phyloP scores from a whole-genome alignment of 2,888 invertebrate species.

The Diarsia rubi region DNA sequence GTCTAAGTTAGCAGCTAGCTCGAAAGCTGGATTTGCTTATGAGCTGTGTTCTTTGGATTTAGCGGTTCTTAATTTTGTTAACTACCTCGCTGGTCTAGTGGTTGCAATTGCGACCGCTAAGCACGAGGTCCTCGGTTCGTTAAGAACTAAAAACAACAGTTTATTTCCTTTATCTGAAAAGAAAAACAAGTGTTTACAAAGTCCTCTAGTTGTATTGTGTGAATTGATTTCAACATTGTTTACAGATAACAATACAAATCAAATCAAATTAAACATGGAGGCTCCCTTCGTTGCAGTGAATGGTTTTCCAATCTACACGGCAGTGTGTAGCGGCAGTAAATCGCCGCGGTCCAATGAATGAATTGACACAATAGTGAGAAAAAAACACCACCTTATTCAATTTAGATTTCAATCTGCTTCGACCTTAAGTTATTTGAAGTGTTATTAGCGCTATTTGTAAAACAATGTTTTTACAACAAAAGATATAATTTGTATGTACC shows the following conservation, averaged over 20 bases:
- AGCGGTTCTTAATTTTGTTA: conserved; percentile 6
- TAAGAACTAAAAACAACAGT: no score
- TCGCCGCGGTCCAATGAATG: conserved; percentile 72
- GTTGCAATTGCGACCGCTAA: no score
- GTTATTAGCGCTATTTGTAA: conserved; percentile 82
- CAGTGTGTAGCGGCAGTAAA: conserved; percentile 70
- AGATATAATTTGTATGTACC: conserved; percentile 71
- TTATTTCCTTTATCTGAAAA: not conserved
- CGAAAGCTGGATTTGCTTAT: conserved; percentile 1
- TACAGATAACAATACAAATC: not conserved
- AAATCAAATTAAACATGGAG: conserved; percentile 6
- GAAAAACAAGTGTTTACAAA: not conserved
- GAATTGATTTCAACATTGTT: not conserved
- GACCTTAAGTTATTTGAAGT: conserved; percentile 77
- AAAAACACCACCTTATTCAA: conserved; percentile 74
- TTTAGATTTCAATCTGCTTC: conserved; percentile 80
- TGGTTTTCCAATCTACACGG: conserved; percentile 36
- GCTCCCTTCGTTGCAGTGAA: not conserved
- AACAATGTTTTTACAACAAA: conserved; percentile 79
- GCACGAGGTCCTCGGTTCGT: no score
- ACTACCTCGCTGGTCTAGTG: no score
- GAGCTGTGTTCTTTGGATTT: not conserved
- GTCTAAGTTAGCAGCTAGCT: conserved; percentile 4
- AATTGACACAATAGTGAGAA: conserved; percentile 85
- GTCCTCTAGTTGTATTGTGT: not conserved